Base-by-base conservation (phyloP, 2,888 invertebrate genomes). In the Ormyrus nitidulus region DNA sequence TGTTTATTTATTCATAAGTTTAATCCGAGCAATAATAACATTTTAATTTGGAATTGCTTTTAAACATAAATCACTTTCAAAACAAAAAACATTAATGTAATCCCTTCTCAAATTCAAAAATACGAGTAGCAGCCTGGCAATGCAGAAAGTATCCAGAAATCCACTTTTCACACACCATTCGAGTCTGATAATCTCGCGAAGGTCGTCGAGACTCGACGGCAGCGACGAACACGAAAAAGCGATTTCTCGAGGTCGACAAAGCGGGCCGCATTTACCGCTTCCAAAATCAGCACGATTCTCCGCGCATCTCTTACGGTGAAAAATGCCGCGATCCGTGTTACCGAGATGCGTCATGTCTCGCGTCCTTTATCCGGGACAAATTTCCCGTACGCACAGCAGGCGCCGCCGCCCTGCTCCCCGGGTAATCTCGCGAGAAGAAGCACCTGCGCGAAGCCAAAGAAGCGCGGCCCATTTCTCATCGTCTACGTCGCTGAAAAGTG, bases 391-490 rank as follows among this genome's bases (percentile, higher is more conserved):
- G 53, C 54, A 58, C 58, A 46, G 34, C 34, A 4, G 34, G 1
- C 34, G 34, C 34, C 34, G 34, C 34, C 3, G 34, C 34, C 1
- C 34, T 34, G 34, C 34, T 34, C 3, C 34, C 34, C 34, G 34
- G 34, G 34, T 34, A 53, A 53, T 61, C 72, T 59, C 58, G 48
- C 34, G 34, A 34, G 34, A 34, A 34, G 34, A 34, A 34, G 34
- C 64, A 64, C 56, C 51, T 11, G 48, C 5, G 19, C 13, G 19
- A 59, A 65, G 56, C 69, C 34, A 34, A 34, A 34, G 34, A 34
- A 34, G 34, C 34, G 34, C 34, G 34, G 34, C 34, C 34, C 66
- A 76, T 76, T 76, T 76, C 66, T 76, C 76, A 76, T 68, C 76
- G 58, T 69, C 74, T 19, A 54, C 34, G 34, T 34, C 34, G 34